Evolutionary conservation across 2,888 invertebrate genomes (phyloP).

Genomic region (Caenorhabditis sinica): DNA sequence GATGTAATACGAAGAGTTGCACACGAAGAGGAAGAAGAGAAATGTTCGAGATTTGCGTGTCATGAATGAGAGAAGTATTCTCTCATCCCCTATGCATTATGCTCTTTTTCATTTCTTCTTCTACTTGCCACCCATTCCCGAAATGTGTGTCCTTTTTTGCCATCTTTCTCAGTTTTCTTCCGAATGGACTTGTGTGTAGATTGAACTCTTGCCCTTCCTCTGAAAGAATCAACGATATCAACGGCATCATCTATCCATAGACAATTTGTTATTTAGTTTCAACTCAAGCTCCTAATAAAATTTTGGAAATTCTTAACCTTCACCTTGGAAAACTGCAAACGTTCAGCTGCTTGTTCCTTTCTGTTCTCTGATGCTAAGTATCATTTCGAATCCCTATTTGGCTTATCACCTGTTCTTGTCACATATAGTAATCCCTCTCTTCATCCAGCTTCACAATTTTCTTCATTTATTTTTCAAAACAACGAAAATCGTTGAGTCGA

Average conservation of each 20-base stretch:
- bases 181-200: not conserved
- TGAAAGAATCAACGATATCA: too few relatives aligned
- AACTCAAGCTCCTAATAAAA: too few relatives aligned
- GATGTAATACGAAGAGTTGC: conserved; percentile 48
- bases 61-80: conserved; percentile 33
- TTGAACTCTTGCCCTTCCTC: not conserved
- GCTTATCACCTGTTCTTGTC: conserved; percentile 23
- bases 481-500: conserved; percentile 16
- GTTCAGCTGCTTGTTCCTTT: not conserved
- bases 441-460: conserved; percentile 1
- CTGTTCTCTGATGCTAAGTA: not conserved
- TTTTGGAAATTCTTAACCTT: too few relatives aligned
- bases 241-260: too few relatives aligned
- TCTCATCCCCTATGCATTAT: conserved; percentile 56
- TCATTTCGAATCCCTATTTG: not conserved
- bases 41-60: conserved; percentile 51
- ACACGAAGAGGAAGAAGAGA: not conserved
- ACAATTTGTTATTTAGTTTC: too few relatives aligned
- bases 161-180: not conserved
- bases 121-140: conserved; percentile 20
- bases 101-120: conserved; percentile 12
- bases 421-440: conserved; percentile 20
- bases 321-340: not conserved
- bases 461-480: conserved; percentile 23
- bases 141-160: conserved; percentile 13